These are phyloP conservation scores for Ammodytes dubius DNA, from an alignment of 2,113 vertebrate genomes.

Conservation along the genomic window DNA sequence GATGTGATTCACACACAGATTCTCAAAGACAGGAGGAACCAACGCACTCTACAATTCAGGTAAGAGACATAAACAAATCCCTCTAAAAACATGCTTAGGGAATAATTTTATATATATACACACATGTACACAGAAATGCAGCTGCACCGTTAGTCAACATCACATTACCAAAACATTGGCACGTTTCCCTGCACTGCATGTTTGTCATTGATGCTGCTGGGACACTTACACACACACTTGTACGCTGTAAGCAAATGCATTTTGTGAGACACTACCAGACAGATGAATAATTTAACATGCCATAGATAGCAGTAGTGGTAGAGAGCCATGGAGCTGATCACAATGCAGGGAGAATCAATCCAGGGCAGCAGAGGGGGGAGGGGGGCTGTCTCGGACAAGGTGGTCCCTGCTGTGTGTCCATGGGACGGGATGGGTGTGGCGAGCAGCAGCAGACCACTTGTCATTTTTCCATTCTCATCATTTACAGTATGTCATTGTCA, in stretches of 20 bases:
- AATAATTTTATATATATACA: background rate
- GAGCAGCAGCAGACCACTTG: conserved; percentile 42
- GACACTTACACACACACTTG: background rate
- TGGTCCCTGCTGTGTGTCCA: conserved; percentile 34
- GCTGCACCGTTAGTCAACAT: conserved; percentile 40
- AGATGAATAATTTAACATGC: conserved; percentile 39
- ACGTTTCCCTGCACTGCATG: conserved; percentile 48
- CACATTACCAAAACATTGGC: conserved; percentile 44
- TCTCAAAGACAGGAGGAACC: conserved; percentile 15
- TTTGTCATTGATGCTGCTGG: conserved; percentile 9
- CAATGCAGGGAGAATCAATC: conserved; percentile 1
- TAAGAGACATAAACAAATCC: conserved; percentile 41
- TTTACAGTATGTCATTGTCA: background rate
- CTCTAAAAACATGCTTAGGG: background rate
- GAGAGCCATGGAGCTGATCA: conserved; percentile 1
- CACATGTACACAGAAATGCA: conserved; percentile 26
- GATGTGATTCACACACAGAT: conserved; percentile 35
- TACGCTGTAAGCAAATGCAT: background rate
- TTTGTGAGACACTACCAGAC: conserved; percentile 11
- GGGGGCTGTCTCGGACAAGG: conserved; percentile 11
- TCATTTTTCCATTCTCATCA: conserved; percentile 24
- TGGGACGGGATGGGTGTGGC: conserved; percentile 66
- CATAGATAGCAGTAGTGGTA: background rate
- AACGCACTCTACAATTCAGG: conserved; percentile 31
- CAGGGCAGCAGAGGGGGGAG: conserved; percentile 17